Conservation (phyloP, 1,140 invertebrate genomes). For the Drosophila truncata region DNA sequence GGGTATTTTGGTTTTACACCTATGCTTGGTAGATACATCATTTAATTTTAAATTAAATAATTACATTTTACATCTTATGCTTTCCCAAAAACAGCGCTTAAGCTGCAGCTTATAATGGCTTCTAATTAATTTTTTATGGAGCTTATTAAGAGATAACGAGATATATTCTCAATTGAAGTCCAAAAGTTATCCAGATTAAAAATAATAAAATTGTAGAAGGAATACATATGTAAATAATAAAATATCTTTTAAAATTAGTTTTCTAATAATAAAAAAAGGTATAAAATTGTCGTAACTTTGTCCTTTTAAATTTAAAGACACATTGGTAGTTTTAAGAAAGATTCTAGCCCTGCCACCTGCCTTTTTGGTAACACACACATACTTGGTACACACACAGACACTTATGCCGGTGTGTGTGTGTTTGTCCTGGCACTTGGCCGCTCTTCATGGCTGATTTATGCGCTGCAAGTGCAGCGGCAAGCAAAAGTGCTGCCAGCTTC, state of each 20-base stretch:
- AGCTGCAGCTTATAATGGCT: no score
- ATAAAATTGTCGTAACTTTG: neutral
- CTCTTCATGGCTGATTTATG: constrained; percentile 77
- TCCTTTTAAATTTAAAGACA: neutral
- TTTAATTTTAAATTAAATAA: neutral
- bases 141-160: neutral
- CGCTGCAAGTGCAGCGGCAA: constrained; percentile 57
- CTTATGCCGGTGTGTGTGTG: constrained; percentile 2
- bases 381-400: constrained; percentile 15
- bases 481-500: constrained; percentile 39
- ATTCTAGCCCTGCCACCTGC: constrained; percentile 41
- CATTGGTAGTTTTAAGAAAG: constrained; percentile 17
- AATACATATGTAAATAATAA: neutral
- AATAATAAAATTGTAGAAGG: neutral
- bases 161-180: no score
- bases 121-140: neutral
- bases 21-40: neutral
- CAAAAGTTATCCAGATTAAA: neutral
- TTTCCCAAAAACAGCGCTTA: no score
- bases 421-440: constrained; percentile 61
- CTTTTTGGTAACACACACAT: constrained; percentile 26
- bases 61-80: neutral
- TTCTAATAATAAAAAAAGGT: constrained; percentile 1
- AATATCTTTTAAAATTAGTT: neutral
- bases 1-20: neutral